Evolutionary conservation across 2,113 vertebrate species (phyloP), one percentile per base, ranked within the genome.

Genomic region (Cairina moschata): DNA sequence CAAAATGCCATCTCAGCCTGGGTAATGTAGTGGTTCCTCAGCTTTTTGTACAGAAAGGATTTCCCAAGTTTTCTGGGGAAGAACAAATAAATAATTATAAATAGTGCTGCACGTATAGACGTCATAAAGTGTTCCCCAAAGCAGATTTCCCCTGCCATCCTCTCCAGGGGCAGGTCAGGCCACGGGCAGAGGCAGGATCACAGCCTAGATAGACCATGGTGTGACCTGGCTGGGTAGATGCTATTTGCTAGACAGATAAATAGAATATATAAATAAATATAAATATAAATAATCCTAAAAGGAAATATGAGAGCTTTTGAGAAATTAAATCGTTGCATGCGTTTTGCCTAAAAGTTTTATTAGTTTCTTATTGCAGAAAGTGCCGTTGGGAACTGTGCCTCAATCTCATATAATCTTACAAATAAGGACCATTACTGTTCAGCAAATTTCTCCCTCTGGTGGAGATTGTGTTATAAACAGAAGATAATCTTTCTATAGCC

Each of bases 371-470:
- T 22, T 79, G 77, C 44, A 81, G 86, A 82, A 95, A 84, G 87
- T 58, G 58, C 74, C 84, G 77, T 23, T 28, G 87, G 78, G 52
- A 79, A 13, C 58, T n/a, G 32, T 34, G 69, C 26, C 44, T 86
- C 58, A 17, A 36, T 50, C 82, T 68, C 86, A 38, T 10, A 31
- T 46, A 72, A 86, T 68, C 44, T 69, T 52, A 40, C 72, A 69
- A 94, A 84, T 72, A 91, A 81, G 32, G 52, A 48, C 60, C 6
- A 12, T 68, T 75, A 54, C 34, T 44, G 16, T 59, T 56, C 46
- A n/a, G 73, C 72, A 72, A 72, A 65, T 69, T 90, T 95, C 91
- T 93, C 92, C 92, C 88, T 96, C 95, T 95, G 77, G 62, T 92
- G 91, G 84, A 76, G 29, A 40, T 29, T 63, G 67, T 44, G 44